phyloP scores from a whole-genome alignment of 2,888 invertebrate genomes.

The Pheosia gnoma region DNA sequence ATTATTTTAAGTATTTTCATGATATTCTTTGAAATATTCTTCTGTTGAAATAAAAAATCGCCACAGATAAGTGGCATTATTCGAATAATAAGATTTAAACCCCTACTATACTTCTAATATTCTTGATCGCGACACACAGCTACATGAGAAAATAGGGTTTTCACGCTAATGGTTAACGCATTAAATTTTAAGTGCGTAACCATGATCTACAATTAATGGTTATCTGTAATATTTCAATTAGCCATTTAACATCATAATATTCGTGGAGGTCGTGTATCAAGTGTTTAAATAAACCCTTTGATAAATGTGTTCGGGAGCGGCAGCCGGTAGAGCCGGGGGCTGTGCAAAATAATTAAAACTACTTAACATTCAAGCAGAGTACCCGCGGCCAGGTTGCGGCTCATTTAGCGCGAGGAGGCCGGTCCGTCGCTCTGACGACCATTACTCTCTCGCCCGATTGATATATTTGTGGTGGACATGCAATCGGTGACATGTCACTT shows the following conservation, averaged over 20 bases:
- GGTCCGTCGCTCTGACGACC: conserved; percentile 61
- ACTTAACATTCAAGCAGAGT: conserved; percentile 80
- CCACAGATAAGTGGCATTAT: too few relatives aligned
- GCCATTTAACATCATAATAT: conserved; percentile 58
- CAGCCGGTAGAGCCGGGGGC: conserved; percentile 63
- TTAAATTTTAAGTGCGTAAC: neutral
- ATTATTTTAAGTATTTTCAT: too few relatives aligned
- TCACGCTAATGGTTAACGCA: neutral
- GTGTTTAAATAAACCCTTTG: conserved; percentile 43
- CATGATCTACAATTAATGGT: conserved; percentile 32
- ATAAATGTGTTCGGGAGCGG: conserved; percentile 66
- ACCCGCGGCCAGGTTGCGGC: conserved; percentile 70
- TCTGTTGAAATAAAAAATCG: too few relatives aligned
- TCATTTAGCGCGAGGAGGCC: conserved; percentile 66
- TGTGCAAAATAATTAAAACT: conserved; percentile 81
- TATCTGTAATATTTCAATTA: conserved; percentile 51
- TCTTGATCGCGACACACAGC: too few relatives aligned
- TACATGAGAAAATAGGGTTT: neutral
- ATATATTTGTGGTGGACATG: conserved; percentile 80
- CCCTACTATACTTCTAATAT: too few relatives aligned
- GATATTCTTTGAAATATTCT: too few relatives aligned
- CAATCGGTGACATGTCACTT: conserved; percentile 80
- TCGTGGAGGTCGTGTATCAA: conserved; percentile 50
- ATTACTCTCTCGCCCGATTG: conserved; percentile 75
- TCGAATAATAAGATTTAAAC: too few relatives aligned